phyloP scores from a whole-genome alignment of 2,888 invertebrate genomes.

The Psococerastis gibbosa region DNA sequence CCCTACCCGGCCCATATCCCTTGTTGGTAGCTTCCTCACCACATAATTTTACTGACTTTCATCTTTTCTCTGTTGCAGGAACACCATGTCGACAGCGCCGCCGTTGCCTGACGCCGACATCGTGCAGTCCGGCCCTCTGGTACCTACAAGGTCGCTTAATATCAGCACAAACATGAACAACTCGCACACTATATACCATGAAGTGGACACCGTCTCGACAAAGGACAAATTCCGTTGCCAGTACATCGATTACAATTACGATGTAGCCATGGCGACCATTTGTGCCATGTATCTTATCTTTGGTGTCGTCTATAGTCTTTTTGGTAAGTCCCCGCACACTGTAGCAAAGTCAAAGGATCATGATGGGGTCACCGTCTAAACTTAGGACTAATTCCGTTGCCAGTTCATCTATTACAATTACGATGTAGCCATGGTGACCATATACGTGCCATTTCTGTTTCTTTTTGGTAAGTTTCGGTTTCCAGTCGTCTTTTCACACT shows the following conservation, averaged over 20 bases:
- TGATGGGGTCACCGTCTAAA: conserved; percentile 5
- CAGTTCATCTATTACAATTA: conserved; percentile 35
- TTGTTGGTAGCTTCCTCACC: too few species aligned
- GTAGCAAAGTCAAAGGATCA: too few species aligned
- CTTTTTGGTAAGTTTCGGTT: too few species aligned
- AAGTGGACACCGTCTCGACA: conserved; percentile 7
- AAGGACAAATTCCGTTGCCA: conserved; percentile 8
- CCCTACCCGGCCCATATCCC: too few species aligned
- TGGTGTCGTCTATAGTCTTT: conserved; percentile 65
- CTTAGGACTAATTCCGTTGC: conserved; percentile 6
- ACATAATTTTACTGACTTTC: too few species aligned
- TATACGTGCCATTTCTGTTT: too few species aligned
- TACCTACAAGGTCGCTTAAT: conserved; percentile 5
- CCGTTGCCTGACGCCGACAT: conserved; percentile 1
- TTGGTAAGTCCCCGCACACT: too few species aligned
- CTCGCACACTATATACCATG: conserved; percentile 5
- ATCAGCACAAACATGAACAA: background rate
- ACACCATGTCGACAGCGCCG: conserved; percentile 1
- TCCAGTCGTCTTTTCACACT: too few species aligned
- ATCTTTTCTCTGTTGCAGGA: too few species aligned
- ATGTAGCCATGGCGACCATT: conserved; percentile 41
- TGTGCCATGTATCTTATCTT: conserved; percentile 57
- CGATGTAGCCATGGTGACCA: conserved; percentile 41
- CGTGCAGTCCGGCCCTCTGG: conserved; percentile 2
- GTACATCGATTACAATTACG: conserved; percentile 37